These are phyloP conservation scores for Aphrocallistes beatrix DNA, from an alignment of 37 sponge, comb jelly and placozoan species.

Conservation along the genomic window DNA sequence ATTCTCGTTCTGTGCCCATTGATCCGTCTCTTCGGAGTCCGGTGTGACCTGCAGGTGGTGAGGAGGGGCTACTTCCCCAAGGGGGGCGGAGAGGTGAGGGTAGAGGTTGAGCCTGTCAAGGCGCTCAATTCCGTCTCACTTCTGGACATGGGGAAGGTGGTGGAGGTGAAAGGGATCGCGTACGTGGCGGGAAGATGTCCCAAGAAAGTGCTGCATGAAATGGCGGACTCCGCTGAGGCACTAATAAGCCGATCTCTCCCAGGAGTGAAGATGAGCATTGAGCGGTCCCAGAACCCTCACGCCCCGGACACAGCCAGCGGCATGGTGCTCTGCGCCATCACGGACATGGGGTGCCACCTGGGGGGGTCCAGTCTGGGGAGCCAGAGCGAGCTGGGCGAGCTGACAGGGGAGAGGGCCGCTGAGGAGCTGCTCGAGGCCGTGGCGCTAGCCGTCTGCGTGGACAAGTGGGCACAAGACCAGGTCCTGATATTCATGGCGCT, in stretches of 20 bases:
- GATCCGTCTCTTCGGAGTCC: constrained; percentile 43
- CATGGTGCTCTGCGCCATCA: background rate
- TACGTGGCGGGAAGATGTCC: background rate
- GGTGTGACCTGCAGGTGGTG: constrained; percentile 31
- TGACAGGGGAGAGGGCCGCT: constrained; percentile 18
- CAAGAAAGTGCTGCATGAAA: background rate
- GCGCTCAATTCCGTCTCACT: constrained; percentile 40
- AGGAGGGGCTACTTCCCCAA: constrained; percentile 84
- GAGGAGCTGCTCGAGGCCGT: constrained; percentile 18
- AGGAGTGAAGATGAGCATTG: background rate
- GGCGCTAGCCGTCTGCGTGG: constrained; percentile 27
- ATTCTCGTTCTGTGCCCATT: constrained; percentile 49
- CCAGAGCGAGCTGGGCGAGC: background rate
- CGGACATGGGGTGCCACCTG: background rate
- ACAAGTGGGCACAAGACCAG: constrained; percentile 41
- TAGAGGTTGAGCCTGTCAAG: constrained; percentile 26
- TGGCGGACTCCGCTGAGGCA: background rate
- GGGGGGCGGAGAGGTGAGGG: constrained; percentile 70
- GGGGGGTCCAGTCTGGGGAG: constrained; percentile 1
- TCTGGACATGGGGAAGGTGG: constrained; percentile 25
- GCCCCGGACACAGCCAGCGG: constrained; percentile 7
- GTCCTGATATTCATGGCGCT: constrained; percentile 81
- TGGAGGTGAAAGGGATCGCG: background rate
- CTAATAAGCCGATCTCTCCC: background rate
- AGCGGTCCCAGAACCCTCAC: background rate